phyloP scores from a whole-genome alignment of 2,113 vertebrate genomes.

The Diglossa brunneiventris region DNA sequence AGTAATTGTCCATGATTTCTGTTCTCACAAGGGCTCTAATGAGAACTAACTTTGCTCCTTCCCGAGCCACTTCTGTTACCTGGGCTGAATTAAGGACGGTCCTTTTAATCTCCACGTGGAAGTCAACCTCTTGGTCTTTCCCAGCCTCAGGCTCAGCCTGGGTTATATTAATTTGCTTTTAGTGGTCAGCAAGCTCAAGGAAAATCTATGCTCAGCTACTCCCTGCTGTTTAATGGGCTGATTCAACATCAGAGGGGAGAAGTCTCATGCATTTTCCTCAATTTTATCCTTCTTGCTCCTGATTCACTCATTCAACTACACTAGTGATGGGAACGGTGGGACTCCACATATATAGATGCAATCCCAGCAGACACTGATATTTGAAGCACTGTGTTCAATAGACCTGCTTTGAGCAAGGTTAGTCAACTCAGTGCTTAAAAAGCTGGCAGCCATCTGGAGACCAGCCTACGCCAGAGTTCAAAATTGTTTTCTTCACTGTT shows the following conservation, averaged over 20 bases:
- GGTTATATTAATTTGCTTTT: constrained; percentile 10
- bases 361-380: constrained; percentile 56
- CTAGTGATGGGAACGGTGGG: constrained; percentile 8
- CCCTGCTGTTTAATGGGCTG: constrained; percentile 24
- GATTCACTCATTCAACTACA: not conserved
- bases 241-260: constrained; percentile 16
- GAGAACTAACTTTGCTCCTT: not conserved
- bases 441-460: constrained; percentile 60
- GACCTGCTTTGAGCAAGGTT: constrained; percentile 62
- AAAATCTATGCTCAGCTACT: constrained; percentile 20
- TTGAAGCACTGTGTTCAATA: constrained; percentile 51
- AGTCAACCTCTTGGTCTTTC: not conserved
- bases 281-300: constrained; percentile 14
- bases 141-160: not conserved
- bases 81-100: not conserved
- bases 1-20: not conserved
- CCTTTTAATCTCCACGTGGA: not conserved
- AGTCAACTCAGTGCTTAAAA: constrained; percentile 52
- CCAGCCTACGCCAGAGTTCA: constrained; percentile 55
- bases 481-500: constrained; percentile 58
- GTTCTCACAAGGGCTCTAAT: not conserved
- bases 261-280: constrained; percentile 14
- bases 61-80: not conserved
- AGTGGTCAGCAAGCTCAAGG: constrained; percentile 22
- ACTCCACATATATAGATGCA: constrained; percentile 43